Base-by-base conservation (phyloP, 2,888 invertebrate genomes). In the Drosophila infuscata region DNA sequence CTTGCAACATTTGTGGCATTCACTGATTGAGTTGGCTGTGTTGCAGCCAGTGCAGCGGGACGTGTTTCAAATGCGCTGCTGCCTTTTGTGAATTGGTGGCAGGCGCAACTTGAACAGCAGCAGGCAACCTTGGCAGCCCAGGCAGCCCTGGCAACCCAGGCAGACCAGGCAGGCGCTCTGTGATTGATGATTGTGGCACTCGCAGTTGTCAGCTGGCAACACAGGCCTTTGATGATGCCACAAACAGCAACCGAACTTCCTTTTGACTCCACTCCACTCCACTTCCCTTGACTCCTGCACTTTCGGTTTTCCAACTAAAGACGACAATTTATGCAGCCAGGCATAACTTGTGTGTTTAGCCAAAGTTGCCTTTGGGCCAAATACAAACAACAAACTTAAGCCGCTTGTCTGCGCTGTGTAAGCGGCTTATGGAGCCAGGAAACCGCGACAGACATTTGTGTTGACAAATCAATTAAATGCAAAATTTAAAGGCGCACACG, bases 391-490 rank as follows among this genome's bases (percentile, higher is more conserved):
- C 49, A 43, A 60, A 51, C 63, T 64, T 74, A 81, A 77, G 81
- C 75, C 38, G 76, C 79, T 71, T 49, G 68, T 20, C 48, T 25
- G 25, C 25, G 20, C 48, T 32, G 38, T 46, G 41, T 86, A 90
- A 89, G 87, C 89, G 52, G 81, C 77, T 82, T 82, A 82, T 17
- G 38, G 74, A 77, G 72, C 48, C 74, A 75, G 71, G 77, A 78
- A 73, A 65, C 72, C 25, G 80, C 70, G 70, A 69, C 75, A 70
- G 81, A 80, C 89, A 79, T 74, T 75, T 88, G 85, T 90, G 88
- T 87, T 91, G 89, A 89, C 91, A 90, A 90, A 91, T 89, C 89
- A 89, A 89, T 89, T 89, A 89, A 89, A 91, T 90, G 81, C 63
- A 38, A 76, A 87, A 90, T 91, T 89, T 89, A 89, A 76, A 78